A percentile compares a stretch with the other conserved stretches of the same genome.
Conservation (phyloP, 1,140 invertebrate species). For the Brachionus paranguensis region DNA sequence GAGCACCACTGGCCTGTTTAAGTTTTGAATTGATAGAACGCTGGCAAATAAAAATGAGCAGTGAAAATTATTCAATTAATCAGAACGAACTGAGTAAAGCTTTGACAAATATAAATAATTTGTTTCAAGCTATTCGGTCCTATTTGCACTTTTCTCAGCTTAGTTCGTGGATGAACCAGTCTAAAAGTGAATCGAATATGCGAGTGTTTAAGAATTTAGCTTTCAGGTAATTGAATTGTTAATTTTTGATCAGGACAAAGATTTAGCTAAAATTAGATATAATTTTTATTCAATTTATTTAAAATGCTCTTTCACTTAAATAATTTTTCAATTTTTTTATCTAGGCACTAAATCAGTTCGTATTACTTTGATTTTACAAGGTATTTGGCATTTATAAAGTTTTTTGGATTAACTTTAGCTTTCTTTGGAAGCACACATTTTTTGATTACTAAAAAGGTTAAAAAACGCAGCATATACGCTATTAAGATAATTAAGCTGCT, state of each 20-base stretch:
- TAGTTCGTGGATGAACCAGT: conserved; percentile 20
- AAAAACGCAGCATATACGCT: too few relatives aligned
- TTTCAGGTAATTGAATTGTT: not conserved
- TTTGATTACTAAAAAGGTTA: too few relatives aligned
- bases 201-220: conserved; percentile 1
- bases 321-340: not conserved
- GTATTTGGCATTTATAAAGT: too few relatives aligned
- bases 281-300: too few relatives aligned
- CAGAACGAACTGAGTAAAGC: not conserved
- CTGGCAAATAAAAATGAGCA: conserved; percentile 2
- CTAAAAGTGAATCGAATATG: not conserved
- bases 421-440: too few relatives aligned
- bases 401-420: too few relatives aligned
- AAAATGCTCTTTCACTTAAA: too few relatives aligned
- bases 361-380: too few relatives aligned
- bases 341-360: too few relatives aligned
- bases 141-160: conserved; percentile 30
- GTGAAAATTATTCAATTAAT: not conserved
- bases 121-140: conserved; percentile 9
- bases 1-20: not conserved
- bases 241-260: not conserved
- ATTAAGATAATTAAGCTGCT: too few relatives aligned
- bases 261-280: not conserved
- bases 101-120: conserved; percentile 6
- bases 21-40: not conserved